Evolutionary conservation across 2,113 vertebrate species (phyloP), one percentile per base, ranked within the genome.

Genomic region (Uropsilus gracilis): DNA sequence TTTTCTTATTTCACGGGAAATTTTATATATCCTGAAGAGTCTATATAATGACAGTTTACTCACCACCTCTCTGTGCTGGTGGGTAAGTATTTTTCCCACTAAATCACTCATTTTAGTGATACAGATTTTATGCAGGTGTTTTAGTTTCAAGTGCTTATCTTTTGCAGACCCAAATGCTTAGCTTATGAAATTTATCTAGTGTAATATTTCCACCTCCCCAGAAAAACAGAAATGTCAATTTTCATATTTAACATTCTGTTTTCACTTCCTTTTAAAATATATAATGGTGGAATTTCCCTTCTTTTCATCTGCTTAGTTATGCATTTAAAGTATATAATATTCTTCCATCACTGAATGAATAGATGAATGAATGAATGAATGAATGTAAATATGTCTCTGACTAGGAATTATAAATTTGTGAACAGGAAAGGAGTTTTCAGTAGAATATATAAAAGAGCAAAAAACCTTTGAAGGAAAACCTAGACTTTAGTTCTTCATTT

Each of bases 251-350:
- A 61, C 55, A 50, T 16, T 44, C 32, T 57, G 1, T 22, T 95
- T 89, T 82, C 71, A 89, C 69, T 90, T 95, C 80, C 46, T 48
- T 53, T 71, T 72, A 28, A 44, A 59, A 34, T 39, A n/a, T 66
- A 24, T 50, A 32, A n/a, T 59, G 28, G 2, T 3, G 81, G 20
- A 57, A n/a, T 73, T 95, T 86, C 20, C 39, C 39, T 77, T 57
- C 28, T 39, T 76, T 30, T 82, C 77, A 34, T 8, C 9, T 37
- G 6, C 26, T 72, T 71, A 50, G 18, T 11, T 86, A 50, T 34
- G 13, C 26, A 34, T 64, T 83, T 89, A 2, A 46, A 87, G 55
- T 64, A 48, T 53, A 10, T 53, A 24, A 22, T 28, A 83, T 53
- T 42, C 34, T 46, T 46, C 20, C 12, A 53, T 59, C 42, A 28